A percentile compares a stretch with the other conserved stretches of the same genome.
Conservation (phyloP, 2,797 vertebrate genomes). For the Falco columbarius region DNA sequence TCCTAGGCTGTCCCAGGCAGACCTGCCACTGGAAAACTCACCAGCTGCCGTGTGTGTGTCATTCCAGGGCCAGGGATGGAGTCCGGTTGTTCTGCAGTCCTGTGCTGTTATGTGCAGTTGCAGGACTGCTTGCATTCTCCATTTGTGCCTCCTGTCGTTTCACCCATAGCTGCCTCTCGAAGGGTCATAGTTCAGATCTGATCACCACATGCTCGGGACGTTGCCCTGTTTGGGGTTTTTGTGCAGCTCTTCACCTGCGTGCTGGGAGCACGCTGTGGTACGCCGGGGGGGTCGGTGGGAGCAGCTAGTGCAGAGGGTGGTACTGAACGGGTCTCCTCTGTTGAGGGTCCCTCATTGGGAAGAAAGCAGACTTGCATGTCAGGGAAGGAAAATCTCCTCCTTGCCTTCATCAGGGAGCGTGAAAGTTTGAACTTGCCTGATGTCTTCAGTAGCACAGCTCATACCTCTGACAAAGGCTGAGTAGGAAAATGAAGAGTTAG, state of each 20-base stretch:
- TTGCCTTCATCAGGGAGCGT: background rate
- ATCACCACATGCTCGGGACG: background rate
- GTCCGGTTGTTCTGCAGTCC: background rate
- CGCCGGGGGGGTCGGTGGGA: fast-evolving
- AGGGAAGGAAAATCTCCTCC: background rate
- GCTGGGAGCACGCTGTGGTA: too few species aligned
- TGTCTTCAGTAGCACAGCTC: background rate
- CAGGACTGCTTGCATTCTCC: background rate
- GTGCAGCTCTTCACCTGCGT: background rate
- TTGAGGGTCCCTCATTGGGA: background rate
- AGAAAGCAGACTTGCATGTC: background rate
- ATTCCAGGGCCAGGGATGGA: background rate
- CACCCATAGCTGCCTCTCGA: background rate
- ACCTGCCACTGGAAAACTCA: background rate
- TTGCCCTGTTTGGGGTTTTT: fast-evolving
- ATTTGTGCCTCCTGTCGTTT: background rate
- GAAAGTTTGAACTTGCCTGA: background rate
- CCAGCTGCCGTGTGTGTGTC: background rate
- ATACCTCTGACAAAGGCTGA: background rate
- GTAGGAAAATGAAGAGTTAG: background rate
- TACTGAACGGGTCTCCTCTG: background rate
- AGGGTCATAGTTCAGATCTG: background rate
- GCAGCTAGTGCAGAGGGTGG: background rate
- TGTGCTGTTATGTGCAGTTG: background rate
- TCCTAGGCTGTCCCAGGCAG: background rate